Conservation (phyloP, 1,140 invertebrate genomes). For the Chelonus insularis region DNA sequence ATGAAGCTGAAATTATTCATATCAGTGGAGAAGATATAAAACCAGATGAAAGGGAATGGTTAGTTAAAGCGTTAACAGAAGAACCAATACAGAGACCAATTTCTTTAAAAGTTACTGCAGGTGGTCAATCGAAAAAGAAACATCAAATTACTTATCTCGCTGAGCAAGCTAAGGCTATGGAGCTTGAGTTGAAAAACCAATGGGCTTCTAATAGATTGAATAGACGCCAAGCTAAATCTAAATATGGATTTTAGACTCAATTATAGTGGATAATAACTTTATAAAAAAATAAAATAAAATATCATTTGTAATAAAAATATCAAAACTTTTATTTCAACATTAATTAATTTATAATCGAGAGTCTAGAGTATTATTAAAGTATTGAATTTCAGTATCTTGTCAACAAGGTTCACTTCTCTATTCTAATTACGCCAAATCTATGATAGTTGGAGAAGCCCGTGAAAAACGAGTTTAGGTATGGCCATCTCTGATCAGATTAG, state of each 20-base stretch:
- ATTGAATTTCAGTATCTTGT: no score
- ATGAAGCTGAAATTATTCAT: slow-evolving; percentile 73
- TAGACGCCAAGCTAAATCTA: slow-evolving; percentile 81
- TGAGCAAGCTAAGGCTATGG: slow-evolving; percentile 91
- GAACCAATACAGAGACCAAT: slow-evolving; percentile 64
- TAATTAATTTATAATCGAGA: no score
- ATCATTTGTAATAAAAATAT: no score
- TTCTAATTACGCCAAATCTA: no score
- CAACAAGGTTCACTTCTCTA: no score
- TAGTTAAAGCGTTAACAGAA: slow-evolving; percentile 80
- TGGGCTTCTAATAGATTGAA: slow-evolving; percentile 87
- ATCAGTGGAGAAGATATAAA: slow-evolving; percentile 82
- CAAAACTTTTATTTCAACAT: no score
- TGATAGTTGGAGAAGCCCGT: no score
- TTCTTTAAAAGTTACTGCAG: slow-evolving; percentile 47
- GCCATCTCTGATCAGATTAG: no score
- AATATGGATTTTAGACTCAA: slow-evolving; percentile 92
- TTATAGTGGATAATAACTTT: background rate
- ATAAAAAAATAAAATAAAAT: background rate
- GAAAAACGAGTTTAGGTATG: no score
- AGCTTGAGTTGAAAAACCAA: slow-evolving; percentile 89
- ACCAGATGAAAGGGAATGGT: slow-evolving; percentile 76
- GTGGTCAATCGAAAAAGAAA: slow-evolving; percentile 65
- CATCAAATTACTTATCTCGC: slow-evolving; percentile 97
- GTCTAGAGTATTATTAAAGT: no score